A percentile compares a stretch with the other conserved stretches of the same genome.
Evolutionary conservation across 1,140 invertebrate genomes (phyloP).

Genomic region (Anthonomus grandis): DNA sequence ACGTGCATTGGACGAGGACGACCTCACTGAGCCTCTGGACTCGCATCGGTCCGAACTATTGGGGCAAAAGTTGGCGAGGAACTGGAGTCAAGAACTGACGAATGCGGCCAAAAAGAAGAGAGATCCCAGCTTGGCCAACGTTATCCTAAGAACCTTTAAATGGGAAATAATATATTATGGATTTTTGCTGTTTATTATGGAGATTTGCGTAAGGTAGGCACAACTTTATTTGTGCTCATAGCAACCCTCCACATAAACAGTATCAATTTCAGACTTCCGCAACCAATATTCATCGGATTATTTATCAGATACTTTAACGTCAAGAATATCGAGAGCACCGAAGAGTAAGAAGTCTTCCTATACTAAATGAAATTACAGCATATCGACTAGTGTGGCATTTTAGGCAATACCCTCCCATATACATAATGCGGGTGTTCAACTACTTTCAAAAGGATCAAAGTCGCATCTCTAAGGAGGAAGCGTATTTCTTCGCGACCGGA

Average conservation of each 20-base stretch:
- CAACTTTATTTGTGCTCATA: conserved; percentile 7
- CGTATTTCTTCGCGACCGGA: conserved; percentile 58
- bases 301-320: conserved; percentile 38
- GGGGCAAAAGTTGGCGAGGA: conserved; percentile 34
- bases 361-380: too few relatives aligned
- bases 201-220: conserved; percentile 40
- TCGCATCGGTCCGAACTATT: conserved; percentile 36
- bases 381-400: too few relatives aligned
- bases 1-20: conserved; percentile 35
- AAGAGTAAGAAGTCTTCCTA: too few relatives aligned
- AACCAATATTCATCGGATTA: conserved; percentile 40
- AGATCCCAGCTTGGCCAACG: conserved; percentile 46
- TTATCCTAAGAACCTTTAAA: conserved; percentile 47
- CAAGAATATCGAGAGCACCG: conserved; percentile 27
- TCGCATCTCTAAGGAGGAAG: conserved; percentile 52
- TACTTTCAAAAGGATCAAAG: conserved; percentile 39
- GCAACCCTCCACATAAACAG: neutral
- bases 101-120: conserved; percentile 23
- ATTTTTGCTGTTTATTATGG: conserved; percentile 42
- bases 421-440: conserved; percentile 27
- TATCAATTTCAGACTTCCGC: conserved; percentile 32
- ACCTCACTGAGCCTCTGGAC: conserved; percentile 36
- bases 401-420: conserved; percentile 30
- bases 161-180: conserved; percentile 44
- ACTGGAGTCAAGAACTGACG: conserved; percentile 37